Percentiles rank a stretch among this genome's conserved stretches.
Evolutionary conservation across 1,140 invertebrate genomes (phyloP).

Genomic region (Habropoda laboriosa): DNA sequence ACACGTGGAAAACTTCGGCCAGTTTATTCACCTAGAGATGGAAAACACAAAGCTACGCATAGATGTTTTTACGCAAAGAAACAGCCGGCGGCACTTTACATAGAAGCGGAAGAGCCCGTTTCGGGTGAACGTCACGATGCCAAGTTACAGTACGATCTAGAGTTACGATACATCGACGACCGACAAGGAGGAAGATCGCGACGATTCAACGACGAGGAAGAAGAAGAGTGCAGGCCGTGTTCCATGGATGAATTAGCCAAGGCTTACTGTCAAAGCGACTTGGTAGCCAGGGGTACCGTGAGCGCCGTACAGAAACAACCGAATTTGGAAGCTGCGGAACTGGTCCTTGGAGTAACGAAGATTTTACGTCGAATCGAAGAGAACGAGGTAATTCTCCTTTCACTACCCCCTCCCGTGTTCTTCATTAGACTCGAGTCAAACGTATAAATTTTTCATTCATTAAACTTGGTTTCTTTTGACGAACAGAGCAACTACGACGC

Average conservation of each 20-base stretch:
- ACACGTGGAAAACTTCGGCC: conserved; percentile 84
- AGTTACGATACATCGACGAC: conserved; percentile 71
- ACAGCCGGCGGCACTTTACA: conserved; percentile 87
- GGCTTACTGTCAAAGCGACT: conserved; percentile 90
- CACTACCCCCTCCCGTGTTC: neutral
- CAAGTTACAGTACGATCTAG: conserved; percentile 87
- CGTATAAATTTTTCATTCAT: neutral
- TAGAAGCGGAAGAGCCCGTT: conserved; percentile 83
- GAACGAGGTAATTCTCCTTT: conserved; percentile 69
- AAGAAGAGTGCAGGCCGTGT: conserved; percentile 89
- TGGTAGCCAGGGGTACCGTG: conserved; percentile 88
- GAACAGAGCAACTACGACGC: conserved; percentile 73
- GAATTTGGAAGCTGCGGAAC: conserved; percentile 85
- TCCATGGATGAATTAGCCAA: conserved; percentile 88
- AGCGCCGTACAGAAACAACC: conserved; percentile 84
- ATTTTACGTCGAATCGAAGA: conserved; percentile 83
- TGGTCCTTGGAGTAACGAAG: conserved; percentile 86
- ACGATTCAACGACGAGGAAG: conserved; percentile 73
- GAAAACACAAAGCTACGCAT: conserved; percentile 83
- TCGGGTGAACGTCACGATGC: conserved; percentile 80
- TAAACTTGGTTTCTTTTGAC: conserved; percentile 16
- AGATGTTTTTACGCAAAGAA: conserved; percentile 85
- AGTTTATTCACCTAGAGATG: conserved; percentile 85
- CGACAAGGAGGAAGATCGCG: conserved; percentile 65
- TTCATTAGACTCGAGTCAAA: neutral